These are phyloP conservation scores for Cerastoderma edule DNA, from an alignment of 2,888 invertebrate species.

Conservation along the genomic window DNA sequence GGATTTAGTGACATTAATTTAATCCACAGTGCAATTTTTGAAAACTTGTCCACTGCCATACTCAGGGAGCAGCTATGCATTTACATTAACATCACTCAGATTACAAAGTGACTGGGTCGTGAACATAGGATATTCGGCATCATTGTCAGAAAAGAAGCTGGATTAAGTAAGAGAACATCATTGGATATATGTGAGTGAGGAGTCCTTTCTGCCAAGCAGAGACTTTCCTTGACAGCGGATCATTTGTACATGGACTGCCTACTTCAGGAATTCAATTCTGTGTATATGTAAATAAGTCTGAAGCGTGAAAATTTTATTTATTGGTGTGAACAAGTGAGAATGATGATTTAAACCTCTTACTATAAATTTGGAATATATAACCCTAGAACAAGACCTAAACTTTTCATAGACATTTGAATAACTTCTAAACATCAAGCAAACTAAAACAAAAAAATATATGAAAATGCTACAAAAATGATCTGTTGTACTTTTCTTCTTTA, in stretches of 20 bases:
- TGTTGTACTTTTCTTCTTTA: too few species aligned
- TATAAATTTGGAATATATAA: too few species aligned
- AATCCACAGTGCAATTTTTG: slow-evolving; percentile 60
- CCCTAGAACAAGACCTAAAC: too few species aligned
- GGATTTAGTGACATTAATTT: slow-evolving; percentile 27
- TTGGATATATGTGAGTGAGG: neutral
- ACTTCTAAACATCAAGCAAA: too few species aligned
- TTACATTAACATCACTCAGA: slow-evolving; percentile 23
- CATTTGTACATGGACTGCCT: slow-evolving; percentile 14
- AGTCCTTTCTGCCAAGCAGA: slow-evolving; percentile 65
- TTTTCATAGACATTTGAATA: too few species aligned
- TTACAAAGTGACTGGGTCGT: neutral
- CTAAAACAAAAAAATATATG: too few species aligned
- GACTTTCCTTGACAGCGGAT: slow-evolving; percentile 35
- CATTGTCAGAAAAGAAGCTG: neutral
- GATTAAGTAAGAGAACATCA: neutral
- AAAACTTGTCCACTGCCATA: slow-evolving; percentile 58
- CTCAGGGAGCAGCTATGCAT: slow-evolving; percentile 65
- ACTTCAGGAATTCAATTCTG: slow-evolving; percentile 26
- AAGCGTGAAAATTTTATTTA: slow-evolving; percentile 43
- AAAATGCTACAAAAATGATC: too few species aligned
- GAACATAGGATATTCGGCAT: slow-evolving; percentile 12
- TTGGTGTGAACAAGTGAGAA: slow-evolving; percentile 40
- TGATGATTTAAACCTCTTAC: slow-evolving; percentile 28
- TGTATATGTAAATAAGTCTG: slow-evolving; percentile 26